Conservation (phyloP, 2,113 vertebrate genomes). For the Clarias batrachus region DNA sequence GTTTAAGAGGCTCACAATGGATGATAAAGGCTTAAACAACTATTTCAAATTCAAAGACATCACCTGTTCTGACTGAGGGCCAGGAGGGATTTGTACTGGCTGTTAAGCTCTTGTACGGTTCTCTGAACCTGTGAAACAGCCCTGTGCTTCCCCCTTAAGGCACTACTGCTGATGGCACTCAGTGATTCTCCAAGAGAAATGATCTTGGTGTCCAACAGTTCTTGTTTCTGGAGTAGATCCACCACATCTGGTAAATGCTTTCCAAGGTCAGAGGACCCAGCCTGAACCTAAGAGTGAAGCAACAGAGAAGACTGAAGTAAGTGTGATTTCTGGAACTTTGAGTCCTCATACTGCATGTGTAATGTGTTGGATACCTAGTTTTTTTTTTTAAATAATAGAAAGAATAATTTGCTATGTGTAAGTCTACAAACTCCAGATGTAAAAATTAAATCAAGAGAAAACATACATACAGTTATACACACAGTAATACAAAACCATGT, state of each 20-base stretch:
- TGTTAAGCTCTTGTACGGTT: conserved; percentile 72
- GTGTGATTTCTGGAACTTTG: not conserved
- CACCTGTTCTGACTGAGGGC: conserved; percentile 81
- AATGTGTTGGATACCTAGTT: not conserved
- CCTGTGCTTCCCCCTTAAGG: conserved; percentile 60
- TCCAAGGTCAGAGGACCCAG: conserved; percentile 73
- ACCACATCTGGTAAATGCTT: conserved; percentile 79
- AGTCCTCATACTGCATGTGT: not conserved
- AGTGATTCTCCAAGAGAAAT: conserved; percentile 75
- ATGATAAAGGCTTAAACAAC: not conserved
- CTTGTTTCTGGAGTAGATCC: conserved; percentile 82
- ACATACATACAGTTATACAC: not conserved
- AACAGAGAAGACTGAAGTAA: not conserved
- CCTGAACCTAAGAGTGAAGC: conserved; percentile 65
- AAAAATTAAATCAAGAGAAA: not conserved
- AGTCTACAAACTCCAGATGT: not conserved
- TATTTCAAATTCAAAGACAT: conserved; percentile 1
- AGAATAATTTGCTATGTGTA: not conserved
- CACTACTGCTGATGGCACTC: conserved; percentile 64
- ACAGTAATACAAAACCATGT: not conserved
- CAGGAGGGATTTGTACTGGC: conserved; percentile 75
- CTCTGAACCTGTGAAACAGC: conserved; percentile 69
- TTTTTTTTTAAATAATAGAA: not conserved
- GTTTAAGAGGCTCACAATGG: not conserved
- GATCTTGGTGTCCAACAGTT: conserved; percentile 80